Evolutionary conservation across 2,888 invertebrate genomes (phyloP).

Genomic region (Aplocera efformata): DNA sequence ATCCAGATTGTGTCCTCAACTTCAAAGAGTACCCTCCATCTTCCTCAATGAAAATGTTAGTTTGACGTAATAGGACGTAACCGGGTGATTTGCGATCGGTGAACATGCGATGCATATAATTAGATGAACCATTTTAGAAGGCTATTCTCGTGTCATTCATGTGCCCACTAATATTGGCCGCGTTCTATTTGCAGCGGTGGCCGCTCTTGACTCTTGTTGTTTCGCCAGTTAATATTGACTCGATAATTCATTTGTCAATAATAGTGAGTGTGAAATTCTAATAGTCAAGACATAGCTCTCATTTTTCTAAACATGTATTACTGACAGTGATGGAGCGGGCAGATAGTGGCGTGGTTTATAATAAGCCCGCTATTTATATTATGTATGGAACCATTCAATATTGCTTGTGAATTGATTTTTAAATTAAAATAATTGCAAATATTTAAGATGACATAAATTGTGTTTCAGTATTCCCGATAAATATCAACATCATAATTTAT

Average conservation of each 20-base stretch:
- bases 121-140: constrained; percentile 47
- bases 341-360: constrained; percentile 17
- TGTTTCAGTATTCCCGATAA: too few species aligned
- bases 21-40: constrained; percentile 29
- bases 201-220: constrained; percentile 49
- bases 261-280: constrained; percentile 29
- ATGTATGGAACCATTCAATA: too few species aligned
- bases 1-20: too few species aligned
- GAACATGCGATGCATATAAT: constrained; percentile 49
- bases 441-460: too few species aligned
- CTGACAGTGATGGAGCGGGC: too few species aligned
- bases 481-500: too few species aligned
- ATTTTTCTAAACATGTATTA: too few species aligned
- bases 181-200: constrained; percentile 51
- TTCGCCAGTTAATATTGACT: constrained; percentile 43
- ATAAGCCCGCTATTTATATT: too few species aligned
- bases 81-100: constrained; percentile 28
- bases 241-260: constrained; percentile 49
- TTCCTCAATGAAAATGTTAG: constrained; percentile 28
- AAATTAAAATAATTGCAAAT: background rate
- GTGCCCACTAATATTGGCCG: constrained; percentile 31
- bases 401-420: too few species aligned
- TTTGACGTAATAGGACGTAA: constrained; percentile 28
- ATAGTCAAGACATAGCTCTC: too few species aligned
- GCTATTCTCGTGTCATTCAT: constrained; percentile 58